Evolutionary conservation across 2,797 vertebrate species (phyloP).

Genomic region (Mus caroli): DNA sequence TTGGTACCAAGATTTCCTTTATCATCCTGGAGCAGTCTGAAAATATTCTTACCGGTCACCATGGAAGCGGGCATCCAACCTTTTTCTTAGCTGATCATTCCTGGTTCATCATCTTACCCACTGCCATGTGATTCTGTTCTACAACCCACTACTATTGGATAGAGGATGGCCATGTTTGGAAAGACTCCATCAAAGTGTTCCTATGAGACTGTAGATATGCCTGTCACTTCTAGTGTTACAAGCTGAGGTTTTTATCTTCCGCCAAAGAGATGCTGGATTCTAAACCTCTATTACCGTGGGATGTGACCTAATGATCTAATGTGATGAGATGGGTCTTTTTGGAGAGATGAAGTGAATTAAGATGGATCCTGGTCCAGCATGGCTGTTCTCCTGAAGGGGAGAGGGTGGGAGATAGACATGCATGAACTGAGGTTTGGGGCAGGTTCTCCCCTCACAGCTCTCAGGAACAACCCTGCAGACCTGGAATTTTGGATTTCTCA

Average conservation of each 20-base stretch:
- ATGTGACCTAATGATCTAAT: constrained; percentile 27
- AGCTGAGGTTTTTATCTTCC: neutral
- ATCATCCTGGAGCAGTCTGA: constrained; percentile 1
- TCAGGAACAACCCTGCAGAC: neutral
- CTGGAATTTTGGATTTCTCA: neutral
- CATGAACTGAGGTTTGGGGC: neutral
- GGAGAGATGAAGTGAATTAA: neutral
- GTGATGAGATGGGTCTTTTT: constrained; percentile 35
- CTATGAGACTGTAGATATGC: neutral
- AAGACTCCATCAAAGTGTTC: neutral
- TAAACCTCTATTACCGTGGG: neutral
- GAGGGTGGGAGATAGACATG: neutral
- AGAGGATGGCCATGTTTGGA: neutral
- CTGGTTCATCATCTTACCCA: neutral
- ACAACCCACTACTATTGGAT: neutral
- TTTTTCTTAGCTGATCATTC: neutral
- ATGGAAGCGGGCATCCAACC: neutral
- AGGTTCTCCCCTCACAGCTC: neutral
- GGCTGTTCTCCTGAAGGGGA: neutral
- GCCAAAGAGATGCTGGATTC: neutral
- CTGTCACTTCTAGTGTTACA: neutral
- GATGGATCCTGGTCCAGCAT: neutral
- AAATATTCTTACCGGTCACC: constrained; percentile 19
- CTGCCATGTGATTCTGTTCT: neutral
- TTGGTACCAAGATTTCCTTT: constrained; percentile 41